phyloP scores from a whole-genome alignment of 1,140 invertebrate species.

The Lepidostoma basale region DNA sequence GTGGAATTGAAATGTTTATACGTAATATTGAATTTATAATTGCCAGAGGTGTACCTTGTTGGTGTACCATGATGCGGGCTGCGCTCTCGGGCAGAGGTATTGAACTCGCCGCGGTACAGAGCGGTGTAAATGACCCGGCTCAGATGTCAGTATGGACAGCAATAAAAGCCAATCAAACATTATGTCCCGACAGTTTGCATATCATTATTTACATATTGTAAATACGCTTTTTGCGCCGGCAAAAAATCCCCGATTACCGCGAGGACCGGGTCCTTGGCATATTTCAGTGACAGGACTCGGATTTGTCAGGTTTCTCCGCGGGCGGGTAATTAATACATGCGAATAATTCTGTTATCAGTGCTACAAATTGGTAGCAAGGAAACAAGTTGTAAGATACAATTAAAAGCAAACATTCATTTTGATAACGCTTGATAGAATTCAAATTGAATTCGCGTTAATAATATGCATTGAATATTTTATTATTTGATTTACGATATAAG shows the following conservation, averaged over 20 bases:
- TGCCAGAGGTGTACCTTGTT: too few relatives aligned
- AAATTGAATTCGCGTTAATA: too few relatives aligned
- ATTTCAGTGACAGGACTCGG: background rate
- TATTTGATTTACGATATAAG: too few relatives aligned
- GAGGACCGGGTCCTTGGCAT: background rate
- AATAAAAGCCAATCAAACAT: conserved; percentile 19
- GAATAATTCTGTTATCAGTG: too few relatives aligned
- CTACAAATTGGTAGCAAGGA: too few relatives aligned
- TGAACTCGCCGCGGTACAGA: background rate
- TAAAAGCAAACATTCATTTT: too few relatives aligned
- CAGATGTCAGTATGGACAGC: conserved; percentile 4
- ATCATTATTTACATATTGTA: conserved; percentile 8
- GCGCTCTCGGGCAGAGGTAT: background rate
- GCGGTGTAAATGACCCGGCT: conserved; percentile 15
- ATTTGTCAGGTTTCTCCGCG: background rate
- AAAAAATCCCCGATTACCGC: background rate
- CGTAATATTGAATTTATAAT: too few relatives aligned
- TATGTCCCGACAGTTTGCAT: conserved; percentile 15
- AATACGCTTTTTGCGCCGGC: background rate
- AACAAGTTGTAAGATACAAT: too few relatives aligned
- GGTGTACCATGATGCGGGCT: background rate
- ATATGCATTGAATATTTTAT: too few relatives aligned
- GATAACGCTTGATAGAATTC: too few relatives aligned
- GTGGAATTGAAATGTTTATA: too few relatives aligned
- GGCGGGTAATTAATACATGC: too few relatives aligned